These are phyloP conservation scores for Rostratula benghalensis DNA, from an alignment of 2,113 vertebrate species.

Conservation along the genomic window DNA sequence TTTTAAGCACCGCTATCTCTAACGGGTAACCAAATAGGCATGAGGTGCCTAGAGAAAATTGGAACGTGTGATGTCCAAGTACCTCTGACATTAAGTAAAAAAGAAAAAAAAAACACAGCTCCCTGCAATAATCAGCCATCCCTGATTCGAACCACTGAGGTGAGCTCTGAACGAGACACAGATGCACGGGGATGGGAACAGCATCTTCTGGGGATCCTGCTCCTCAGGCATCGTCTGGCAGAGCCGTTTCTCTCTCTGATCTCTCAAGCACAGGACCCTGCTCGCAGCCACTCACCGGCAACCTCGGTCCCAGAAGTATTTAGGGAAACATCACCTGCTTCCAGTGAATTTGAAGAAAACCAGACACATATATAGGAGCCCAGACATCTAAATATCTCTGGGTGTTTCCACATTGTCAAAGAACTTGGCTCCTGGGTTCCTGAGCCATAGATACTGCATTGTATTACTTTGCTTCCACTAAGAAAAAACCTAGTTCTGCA, in stretches of 20 bases:
- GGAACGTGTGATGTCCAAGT: not conserved
- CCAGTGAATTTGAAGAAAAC: not conserved
- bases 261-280: not conserved
- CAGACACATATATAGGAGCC: not conserved
- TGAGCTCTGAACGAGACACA: not conserved
- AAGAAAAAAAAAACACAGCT: not conserved
- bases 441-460: not conserved
- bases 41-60: not conserved
- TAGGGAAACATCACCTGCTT: not conserved
- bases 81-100: not conserved
- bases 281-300: not conserved
- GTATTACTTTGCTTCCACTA: not conserved
- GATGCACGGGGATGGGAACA: not conserved
- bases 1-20: not conserved
- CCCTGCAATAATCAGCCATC: not conserved
- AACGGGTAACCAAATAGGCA: not conserved
- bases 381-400: not conserved
- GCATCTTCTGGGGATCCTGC: not conserved
- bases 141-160: not conserved
- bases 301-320: not conserved
- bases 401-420: not conserved
- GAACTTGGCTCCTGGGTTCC: not conserved
- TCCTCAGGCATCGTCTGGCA: not conserved
- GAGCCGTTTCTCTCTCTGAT: accelerated
- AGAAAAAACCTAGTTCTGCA: not conserved